Conservation (phyloP, 2,888 invertebrate genomes). For the Glyphotaelius pellucidus region DNA sequence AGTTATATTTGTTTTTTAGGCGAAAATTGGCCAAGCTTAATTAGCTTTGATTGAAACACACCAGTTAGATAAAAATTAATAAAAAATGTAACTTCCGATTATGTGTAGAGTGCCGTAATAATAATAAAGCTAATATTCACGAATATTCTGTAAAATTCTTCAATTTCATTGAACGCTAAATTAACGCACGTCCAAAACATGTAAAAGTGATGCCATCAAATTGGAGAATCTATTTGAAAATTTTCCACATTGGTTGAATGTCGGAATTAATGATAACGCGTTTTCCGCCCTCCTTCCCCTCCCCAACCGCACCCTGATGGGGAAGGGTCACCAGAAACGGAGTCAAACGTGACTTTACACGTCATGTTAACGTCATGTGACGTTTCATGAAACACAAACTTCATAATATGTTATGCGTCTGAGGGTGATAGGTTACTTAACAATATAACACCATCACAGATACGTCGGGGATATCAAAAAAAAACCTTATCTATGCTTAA, state of each 20-base stretch:
- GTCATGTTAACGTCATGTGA: neutral
- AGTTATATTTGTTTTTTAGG: neutral
- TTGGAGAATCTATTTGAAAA: constrained; percentile 36
- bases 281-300: neutral
- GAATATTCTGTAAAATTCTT: neutral
- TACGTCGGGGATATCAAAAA: neutral
- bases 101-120: neutral
- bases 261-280: constrained; percentile 12
- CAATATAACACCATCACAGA: neutral
- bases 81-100: too few species aligned
- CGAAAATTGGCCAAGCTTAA: too few species aligned
- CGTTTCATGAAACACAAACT: neutral
- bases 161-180: neutral
- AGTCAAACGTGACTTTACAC: neutral
- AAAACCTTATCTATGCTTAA: neutral
- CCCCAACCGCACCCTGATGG: neutral
- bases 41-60: too few species aligned
- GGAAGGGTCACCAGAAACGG: neutral
- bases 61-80: too few species aligned
- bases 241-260: constrained; percentile 23
- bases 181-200: neutral
- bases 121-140: neutral
- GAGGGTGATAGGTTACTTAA: neutral
- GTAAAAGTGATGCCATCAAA: constrained; percentile 6
- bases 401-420: neutral